Conservation (phyloP, 2,888 invertebrate species). For the Pristionchus fissidentatus region DNA sequence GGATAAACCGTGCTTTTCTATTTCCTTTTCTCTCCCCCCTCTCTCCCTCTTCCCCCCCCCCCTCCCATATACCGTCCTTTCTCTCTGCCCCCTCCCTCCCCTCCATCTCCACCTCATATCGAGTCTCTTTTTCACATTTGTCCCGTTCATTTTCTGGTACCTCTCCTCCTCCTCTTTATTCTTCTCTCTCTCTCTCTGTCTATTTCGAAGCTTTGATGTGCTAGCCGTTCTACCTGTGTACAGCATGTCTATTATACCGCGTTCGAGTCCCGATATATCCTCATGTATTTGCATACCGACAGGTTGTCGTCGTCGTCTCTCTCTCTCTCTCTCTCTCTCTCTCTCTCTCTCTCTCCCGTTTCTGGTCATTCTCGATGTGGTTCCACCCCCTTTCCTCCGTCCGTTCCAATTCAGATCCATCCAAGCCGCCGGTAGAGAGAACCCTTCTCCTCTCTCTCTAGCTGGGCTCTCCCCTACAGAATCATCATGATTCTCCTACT, state of each 20-base stretch:
- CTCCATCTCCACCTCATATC: conserved; percentile 5
- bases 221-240: too few species aligned
- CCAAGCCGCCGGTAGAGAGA: conserved; percentile 15
- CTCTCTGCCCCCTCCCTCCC: neutral
- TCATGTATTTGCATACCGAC: conserved; percentile 20
- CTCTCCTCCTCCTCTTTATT: neutral
- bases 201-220: too few species aligned
- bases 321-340: neutral
- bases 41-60: neutral
- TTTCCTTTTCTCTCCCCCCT: neutral
- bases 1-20: conserved; percentile 37
- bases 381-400: neutral
- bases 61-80: neutral
- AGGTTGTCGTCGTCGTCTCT: conserved; percentile 7
- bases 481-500: conserved; percentile 22
- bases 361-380: neutral
- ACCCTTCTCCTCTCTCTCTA: neutral
- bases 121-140: conserved; percentile 31
- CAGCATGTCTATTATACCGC: conserved; percentile 2
- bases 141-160: neutral
- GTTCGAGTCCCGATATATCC: conserved; percentile 20
- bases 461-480: neutral
- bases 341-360: neutral
- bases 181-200: neutral
- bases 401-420: conserved; percentile 21